phyloP scores from a whole-genome alignment of 2,113 vertebrate species.

The Triplophysa tibetana region DNA sequence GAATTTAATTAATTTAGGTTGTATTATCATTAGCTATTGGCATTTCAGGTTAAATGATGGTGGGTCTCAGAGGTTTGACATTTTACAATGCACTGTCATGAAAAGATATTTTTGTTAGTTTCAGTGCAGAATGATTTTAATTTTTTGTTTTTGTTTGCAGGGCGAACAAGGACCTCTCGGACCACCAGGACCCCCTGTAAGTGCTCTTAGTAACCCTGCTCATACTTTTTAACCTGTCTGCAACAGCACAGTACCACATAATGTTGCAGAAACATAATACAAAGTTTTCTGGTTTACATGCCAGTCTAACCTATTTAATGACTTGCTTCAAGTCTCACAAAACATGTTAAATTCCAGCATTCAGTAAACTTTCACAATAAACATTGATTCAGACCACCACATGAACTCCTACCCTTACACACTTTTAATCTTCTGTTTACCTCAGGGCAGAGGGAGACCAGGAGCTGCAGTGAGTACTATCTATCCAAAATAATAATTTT shows the following conservation, averaged over 20 bases:
- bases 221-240: background rate
- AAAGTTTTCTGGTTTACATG: too few species aligned
- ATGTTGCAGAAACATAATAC: background rate
- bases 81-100: too few species aligned
- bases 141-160: constrained; percentile 65
- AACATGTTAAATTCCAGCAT: background rate
- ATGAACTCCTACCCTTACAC: background rate
- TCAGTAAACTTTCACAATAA: background rate
- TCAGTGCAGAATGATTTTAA: background rate
- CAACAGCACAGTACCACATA: background rate
- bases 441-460: constrained; percentile 90
- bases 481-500: background rate
- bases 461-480: constrained; percentile 88
- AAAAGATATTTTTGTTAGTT: background rate
- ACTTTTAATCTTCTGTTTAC: constrained; percentile 65
- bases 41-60: too few species aligned
- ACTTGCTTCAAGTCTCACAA: background rate
- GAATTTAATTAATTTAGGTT: too few species aligned
- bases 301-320: too few species aligned
- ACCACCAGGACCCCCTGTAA: constrained; percentile 87
- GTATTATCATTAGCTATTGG: too few species aligned
- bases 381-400: background rate
- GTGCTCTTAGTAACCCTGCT: constrained; percentile 60
- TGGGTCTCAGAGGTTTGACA: too few species aligned
- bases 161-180: constrained; percentile 86